Base-by-base conservation (phyloP, 2,888 invertebrate species). In the Heliothis peltigera region DNA sequence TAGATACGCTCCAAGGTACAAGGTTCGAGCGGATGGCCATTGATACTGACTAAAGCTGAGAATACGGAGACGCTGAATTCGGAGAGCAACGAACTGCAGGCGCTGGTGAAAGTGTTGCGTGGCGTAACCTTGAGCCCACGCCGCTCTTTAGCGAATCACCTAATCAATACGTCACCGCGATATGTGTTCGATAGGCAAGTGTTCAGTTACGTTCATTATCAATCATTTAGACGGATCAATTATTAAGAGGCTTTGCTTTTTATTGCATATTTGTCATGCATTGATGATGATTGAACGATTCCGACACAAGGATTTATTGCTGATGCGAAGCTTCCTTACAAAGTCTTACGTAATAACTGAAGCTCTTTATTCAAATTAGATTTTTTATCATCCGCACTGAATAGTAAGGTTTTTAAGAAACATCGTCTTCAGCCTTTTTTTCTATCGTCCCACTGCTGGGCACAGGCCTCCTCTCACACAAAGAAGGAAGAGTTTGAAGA, bases 51-150 rank as follows among this genome's bases (percentile, higher is more conserved):
- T 78, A 43, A 60, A 57, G 56, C 73, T 60, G 59, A 51, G 77
- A 77, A 77, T 74, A 66, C 68, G 74, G 85, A 86, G 87, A 82
- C 87, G 92, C 89, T 89, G 90, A 94, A 88, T 94, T 94, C 82
- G 93, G 91, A 92, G 95, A 91, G 95, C 93, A 94, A 92, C 90
- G 95, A 94, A 93, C 95, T 94, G 87, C 84, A 81, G 81, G 67
- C 70, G 76, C 78, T 86, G 87, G 94, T 86, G 94, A 94, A 94
- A 94, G 94, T 94, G 91, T 91, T 94, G 78, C 73, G 88, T 90
- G 90, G 88, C 87, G 92, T 94, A 95, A 95, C 95, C 95, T 95
- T 95, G 95, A 93, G 93, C 89, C 87, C 84, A 83, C 85, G 86
- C 81, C 84, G 86, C 84, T 89, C 87, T 88, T 88, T 87, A 88